Evolutionary conservation across 1,140 invertebrate species (phyloP), one percentile per base, ranked within the genome.

Genomic region (Lepeophtheirus salmonis): DNA sequence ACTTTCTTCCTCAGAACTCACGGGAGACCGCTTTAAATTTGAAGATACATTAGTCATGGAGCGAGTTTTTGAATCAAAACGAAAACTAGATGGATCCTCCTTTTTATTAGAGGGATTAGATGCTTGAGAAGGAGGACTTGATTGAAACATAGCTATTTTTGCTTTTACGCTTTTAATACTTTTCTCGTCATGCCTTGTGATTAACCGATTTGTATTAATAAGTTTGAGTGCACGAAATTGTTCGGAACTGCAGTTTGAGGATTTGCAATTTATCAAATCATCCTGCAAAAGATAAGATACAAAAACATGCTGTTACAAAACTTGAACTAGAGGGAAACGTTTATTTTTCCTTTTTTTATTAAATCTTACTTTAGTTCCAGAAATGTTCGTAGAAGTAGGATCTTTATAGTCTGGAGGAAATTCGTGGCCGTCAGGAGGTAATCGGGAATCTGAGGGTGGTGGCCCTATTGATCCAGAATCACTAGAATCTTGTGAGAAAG

Each of bases 131-230:
- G 56, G 30, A 30, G 16, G 56, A 21, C 23, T 24, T 1, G 69
- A 72, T 3, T 84, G 85, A 70, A 89, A 89, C 82, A 88, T 84
- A 41, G 84, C 85, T 66, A 89, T 89, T 72, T 87, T 87, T 67
- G 87, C 84, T 65, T 80, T 79, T 16, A 88, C 84, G 64, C 83
- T 85, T 56, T 78, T 79, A 68, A 82, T 81, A 59, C 82, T 85
- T 66, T 80, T 81, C 65, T 81, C 81, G 67, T 83, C 82, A 22
- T 56, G 54, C 50, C 60, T 22, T 21, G 60, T 59, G 49, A 61
- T 63, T 66, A 83, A 80, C 50, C 76, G 72, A 14, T 58, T 41
- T 6, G 30, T 10, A 41, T 41, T 41, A n/a, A 41, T 6, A n/a
- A 41, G 30, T n/a, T 41, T 41, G 6, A 41, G n/a, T 10, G 30